These are phyloP conservation scores for Amia ocellicauda DNA, from an alignment of 2,113 vertebrate genomes.

Conservation along the genomic window DNA sequence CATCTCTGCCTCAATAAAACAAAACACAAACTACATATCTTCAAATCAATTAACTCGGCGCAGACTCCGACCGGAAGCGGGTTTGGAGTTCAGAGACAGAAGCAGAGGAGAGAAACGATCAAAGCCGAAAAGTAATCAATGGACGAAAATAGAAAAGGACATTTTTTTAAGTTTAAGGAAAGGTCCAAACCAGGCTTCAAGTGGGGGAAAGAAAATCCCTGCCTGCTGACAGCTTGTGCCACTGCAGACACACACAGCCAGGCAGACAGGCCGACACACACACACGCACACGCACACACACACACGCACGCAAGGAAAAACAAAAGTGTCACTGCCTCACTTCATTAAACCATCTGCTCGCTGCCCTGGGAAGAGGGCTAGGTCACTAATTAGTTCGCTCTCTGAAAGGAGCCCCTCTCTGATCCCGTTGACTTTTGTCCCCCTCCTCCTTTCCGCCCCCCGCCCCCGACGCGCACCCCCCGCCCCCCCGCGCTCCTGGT, in stretches of 20 bases:
- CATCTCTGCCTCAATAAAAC: slow-evolving; percentile 55
- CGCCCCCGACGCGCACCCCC: slow-evolving; percentile 21
- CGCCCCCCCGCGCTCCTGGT: slow-evolving; percentile 59
- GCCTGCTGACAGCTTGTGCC: too few relatives aligned
- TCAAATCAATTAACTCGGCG: slow-evolving; percentile 65
- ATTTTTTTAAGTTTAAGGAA: too few relatives aligned
- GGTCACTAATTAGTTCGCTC: slow-evolving; percentile 81
- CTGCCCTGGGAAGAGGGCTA: slow-evolving; percentile 73
- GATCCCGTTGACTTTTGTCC: slow-evolving; percentile 79
- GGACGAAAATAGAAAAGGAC: too few relatives aligned
- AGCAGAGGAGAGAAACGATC: slow-evolving; percentile 64
- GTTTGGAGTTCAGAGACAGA: slow-evolving; percentile 71
- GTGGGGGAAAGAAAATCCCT: too few relatives aligned
- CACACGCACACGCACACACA: slow-evolving; percentile 1
- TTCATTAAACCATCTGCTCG: slow-evolving; percentile 76
- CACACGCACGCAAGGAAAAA: slow-evolving; percentile 42
- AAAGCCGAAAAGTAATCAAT: too few relatives aligned
- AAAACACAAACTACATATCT: slow-evolving; percentile 63
- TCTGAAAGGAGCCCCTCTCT: slow-evolving; percentile 77
- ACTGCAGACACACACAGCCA: not conserved
- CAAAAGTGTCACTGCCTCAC: slow-evolving; percentile 72
- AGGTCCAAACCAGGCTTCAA: too few relatives aligned
- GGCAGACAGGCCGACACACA: not conserved
- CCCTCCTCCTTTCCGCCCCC: slow-evolving; percentile 41
- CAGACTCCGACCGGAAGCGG: slow-evolving; percentile 62